Evolutionary conservation across 2,888 invertebrate species (phyloP).

Genomic region (Reticulitermes lucifugus): DNA sequence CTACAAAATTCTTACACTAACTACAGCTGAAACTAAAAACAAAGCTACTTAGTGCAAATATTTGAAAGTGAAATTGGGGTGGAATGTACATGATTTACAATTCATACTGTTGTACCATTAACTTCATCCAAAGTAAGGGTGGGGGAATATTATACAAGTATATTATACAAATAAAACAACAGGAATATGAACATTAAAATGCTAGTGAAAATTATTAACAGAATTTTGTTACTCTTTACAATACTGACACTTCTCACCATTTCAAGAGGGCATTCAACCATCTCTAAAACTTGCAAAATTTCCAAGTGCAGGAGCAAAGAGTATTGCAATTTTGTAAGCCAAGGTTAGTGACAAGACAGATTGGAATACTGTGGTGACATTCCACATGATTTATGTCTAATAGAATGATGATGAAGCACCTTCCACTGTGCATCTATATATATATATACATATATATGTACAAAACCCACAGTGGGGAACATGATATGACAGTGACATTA

Average conservation of each 20-base stretch:
- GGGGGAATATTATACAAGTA: not conserved
- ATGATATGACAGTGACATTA: slow-evolving; percentile 33
- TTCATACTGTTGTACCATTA: slow-evolving; percentile 30
- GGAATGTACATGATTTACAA: slow-evolving; percentile 48
- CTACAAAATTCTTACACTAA: slow-evolving; percentile 15
- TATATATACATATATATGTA: slow-evolving; percentile 52
- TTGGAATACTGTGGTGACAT: slow-evolving; percentile 74
- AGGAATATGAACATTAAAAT: not conserved
- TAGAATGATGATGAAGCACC: slow-evolving; percentile 32
- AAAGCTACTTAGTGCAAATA: slow-evolving; percentile 46
- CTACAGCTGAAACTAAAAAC: slow-evolving; percentile 51
- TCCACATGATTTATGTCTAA: slow-evolving; percentile 63
- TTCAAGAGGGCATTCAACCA: not conserved
- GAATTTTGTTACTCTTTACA: slow-evolving; percentile 21
- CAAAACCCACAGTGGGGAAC: slow-evolving; percentile 44
- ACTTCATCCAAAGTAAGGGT: not conserved
- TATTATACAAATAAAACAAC: not conserved
- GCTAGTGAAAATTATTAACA: not conserved
- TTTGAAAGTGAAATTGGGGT: slow-evolving; percentile 42
- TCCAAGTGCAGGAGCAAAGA: not conserved
- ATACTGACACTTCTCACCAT: not conserved
- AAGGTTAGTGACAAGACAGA: slow-evolving; percentile 66
- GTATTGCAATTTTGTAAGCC: slow-evolving; percentile 10
- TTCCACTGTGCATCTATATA: slow-evolving; percentile 6
- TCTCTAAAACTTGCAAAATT: not conserved